A percentile compares a stretch with the other conserved stretches of the same genome.
These are phyloP conservation scores for Diacarnus erythraeanus DNA, from an alignment of 37 sponge, comb jelly and placozoan species.

Conservation along the genomic window DNA sequence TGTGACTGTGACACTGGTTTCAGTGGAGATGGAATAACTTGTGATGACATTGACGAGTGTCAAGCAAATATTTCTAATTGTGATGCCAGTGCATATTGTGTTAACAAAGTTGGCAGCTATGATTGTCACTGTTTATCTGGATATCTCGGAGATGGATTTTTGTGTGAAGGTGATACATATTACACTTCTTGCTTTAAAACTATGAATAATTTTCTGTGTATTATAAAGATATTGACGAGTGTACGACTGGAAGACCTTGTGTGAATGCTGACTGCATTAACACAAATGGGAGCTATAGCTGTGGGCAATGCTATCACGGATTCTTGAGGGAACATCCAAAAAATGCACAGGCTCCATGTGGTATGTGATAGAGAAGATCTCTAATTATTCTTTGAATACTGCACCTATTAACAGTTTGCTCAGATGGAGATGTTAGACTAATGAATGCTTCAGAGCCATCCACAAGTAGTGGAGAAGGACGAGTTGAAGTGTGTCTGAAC, in stretches of 20 bases:
- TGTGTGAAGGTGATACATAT: not conserved
- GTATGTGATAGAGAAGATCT: not conserved
- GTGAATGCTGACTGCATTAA: not conserved
- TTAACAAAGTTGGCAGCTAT: not conserved
- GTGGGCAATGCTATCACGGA: not conserved
- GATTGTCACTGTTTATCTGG: slow-evolving; percentile 21
- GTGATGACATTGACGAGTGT: slow-evolving; percentile 5
- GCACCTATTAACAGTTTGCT: not conserved
- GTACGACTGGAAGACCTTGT: not conserved
- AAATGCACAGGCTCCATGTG: not conserved
- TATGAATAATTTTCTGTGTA: not conserved
- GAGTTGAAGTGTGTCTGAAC: slow-evolving; percentile 29
- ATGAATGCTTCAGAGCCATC: slow-evolving; percentile 20
- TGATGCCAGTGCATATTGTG: not conserved
- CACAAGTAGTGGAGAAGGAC: slow-evolving; percentile 3
- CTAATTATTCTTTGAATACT: not conserved
- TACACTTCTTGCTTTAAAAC: not conserved
- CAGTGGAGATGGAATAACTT: slow-evolving; percentile 17
- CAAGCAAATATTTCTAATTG: not conserved
- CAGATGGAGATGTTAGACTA: slow-evolving; percentile 20
- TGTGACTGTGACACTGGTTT: slow-evolving; percentile 37
- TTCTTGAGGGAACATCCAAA: not conserved
- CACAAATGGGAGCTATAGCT: not conserved
- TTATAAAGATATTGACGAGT: slow-evolving; percentile 13
- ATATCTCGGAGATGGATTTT: slow-evolving; percentile 7